Evolutionary conservation across 2,797 vertebrate species (phyloP).

Genomic region (Leucoraja ocellata): DNA sequence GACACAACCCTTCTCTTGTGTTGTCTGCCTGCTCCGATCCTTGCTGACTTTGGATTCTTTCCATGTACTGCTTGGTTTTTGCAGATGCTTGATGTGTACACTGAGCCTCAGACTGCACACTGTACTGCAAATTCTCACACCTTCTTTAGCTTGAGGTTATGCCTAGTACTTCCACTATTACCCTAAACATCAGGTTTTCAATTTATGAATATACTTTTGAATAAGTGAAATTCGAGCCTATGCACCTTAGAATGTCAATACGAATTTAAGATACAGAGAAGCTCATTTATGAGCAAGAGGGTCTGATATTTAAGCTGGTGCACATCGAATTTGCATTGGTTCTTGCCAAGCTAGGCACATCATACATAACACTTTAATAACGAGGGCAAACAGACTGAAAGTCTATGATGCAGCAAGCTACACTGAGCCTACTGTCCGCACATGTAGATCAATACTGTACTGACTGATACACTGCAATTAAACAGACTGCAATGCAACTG

Average conservation of each 20-base stretch:
- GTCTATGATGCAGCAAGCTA: neutral
- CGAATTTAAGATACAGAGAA: neutral
- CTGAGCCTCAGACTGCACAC: neutral
- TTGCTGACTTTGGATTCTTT: neutral
- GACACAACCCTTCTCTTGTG: neutral
- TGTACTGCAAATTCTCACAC: neutral
- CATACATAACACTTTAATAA: neutral
- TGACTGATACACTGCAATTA: conserved; percentile 18
- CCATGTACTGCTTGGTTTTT: neutral
- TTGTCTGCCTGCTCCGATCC: neutral
- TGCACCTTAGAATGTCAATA: neutral
- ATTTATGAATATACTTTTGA: conserved; percentile 1
- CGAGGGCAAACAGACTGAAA: neutral
- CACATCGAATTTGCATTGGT: neutral
- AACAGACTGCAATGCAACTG: conserved; percentile 1
- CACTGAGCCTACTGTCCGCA: neutral
- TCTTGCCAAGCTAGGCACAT: neutral
- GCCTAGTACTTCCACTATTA: neutral
- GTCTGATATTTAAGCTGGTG: conserved; percentile 24
- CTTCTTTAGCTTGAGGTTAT: neutral
- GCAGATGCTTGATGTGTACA: neutral
- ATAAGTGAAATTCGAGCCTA: neutral
- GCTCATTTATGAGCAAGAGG: neutral
- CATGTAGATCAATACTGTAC: conserved; percentile 5
- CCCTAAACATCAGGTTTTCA: neutral